A percentile compares a stretch with the other conserved stretches of the same genome.
Conservation (phyloP, 2,113 vertebrate species). For the Dasyornis broadbenti region DNA sequence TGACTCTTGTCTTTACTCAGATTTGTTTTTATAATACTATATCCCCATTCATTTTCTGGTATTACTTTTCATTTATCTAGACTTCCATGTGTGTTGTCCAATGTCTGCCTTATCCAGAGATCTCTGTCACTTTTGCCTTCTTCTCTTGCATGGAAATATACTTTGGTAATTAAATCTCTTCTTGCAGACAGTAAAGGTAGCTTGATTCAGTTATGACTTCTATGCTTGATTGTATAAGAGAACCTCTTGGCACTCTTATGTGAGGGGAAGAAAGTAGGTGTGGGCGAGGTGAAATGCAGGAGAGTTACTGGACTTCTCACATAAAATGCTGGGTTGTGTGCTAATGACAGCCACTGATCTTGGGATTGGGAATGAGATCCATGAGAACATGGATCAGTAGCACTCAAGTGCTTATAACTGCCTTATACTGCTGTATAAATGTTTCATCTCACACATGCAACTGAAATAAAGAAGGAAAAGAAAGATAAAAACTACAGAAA, state of each 20-base stretch:
- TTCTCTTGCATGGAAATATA: not conserved
- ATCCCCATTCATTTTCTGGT: not conserved
- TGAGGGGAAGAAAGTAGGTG: not conserved
- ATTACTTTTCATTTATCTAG: not conserved
- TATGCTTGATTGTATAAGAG: not conserved
- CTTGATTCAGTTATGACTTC: slow-evolving; percentile 10
- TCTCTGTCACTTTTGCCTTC: not conserved
- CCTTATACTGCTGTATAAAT: not conserved
- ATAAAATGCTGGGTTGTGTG: not conserved
- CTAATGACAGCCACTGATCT: not conserved
- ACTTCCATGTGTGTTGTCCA: not conserved
- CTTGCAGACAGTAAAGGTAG: not conserved
- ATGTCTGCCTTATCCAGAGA: not conserved
- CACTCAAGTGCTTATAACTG: not conserved
- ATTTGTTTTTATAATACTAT: not conserved
- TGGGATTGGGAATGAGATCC: not conserved
- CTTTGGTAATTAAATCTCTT: slow-evolving; percentile 12
- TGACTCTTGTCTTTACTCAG: not conserved
- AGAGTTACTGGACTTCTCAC: not conserved
- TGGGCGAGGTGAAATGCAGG: not conserved
- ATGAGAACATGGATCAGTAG: not conserved
- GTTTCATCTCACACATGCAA: not conserved
- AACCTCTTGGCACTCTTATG: not conserved
- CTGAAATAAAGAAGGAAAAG: not conserved
- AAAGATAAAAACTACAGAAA: not conserved